Percentiles rank a stretch among this genome's conserved stretches.
phyloP scores from a whole-genome alignment of 2,888 invertebrate genomes.

The Lomographa bimaculata region DNA sequence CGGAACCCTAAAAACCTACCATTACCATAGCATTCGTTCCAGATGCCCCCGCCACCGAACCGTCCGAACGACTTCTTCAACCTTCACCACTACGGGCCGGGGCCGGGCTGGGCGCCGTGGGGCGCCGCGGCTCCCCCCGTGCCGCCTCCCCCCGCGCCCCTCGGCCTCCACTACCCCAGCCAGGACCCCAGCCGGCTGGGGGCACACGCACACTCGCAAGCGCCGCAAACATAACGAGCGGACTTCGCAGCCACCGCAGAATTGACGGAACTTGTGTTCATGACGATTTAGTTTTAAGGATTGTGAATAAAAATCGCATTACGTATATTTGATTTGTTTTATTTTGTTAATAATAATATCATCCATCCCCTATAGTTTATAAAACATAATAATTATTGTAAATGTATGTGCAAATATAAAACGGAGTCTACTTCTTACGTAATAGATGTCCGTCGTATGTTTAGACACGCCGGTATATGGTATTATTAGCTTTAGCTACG shows the following conservation, averaged over 20 bases:
- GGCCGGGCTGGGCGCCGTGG: conserved; percentile 48
- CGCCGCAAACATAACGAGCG: conserved; percentile 59
- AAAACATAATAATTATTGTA: too few species aligned
- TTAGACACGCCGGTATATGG: too few species aligned
- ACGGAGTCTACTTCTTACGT: too few species aligned
- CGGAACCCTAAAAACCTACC: background rate
- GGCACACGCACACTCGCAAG: conserved; percentile 79
- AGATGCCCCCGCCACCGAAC: conserved; percentile 76
- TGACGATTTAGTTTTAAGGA: conserved; percentile 12
- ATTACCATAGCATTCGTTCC: conserved; percentile 12
- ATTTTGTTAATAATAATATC: background rate
- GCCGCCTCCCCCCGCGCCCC: conserved; percentile 77
- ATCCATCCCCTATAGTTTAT: too few species aligned
- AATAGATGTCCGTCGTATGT: too few species aligned
- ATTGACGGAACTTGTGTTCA: background rate
- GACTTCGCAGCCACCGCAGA: too few species aligned
- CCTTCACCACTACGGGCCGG: conserved; percentile 72
- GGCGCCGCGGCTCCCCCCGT: conserved; percentile 41
- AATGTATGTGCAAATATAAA: too few species aligned
- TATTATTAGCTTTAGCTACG: too few species aligned
- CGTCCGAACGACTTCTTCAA: conserved; percentile 86
- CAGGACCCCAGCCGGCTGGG: conserved; percentile 98
- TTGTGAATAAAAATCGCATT: conserved; percentile 19
- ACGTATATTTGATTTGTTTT: too few species aligned
- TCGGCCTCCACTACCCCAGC: conserved; percentile 95